These are phyloP conservation scores for Charanyca ferruginea DNA, from an alignment of 2,888 invertebrate genomes.

Conservation along the genomic window DNA sequence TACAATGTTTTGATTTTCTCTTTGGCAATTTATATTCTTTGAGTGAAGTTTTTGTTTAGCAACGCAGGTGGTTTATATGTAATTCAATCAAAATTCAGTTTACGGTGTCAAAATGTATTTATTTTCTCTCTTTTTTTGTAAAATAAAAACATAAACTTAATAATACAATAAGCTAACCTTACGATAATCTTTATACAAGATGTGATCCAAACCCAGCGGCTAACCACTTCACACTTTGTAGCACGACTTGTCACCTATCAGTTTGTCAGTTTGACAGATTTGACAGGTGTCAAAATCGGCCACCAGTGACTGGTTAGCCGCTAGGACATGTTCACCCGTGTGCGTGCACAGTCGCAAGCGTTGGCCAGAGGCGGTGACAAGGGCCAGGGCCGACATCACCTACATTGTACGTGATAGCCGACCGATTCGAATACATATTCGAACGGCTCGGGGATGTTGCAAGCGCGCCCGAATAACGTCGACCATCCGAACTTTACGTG, in stretches of 20 bases:
- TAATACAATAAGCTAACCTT: constrained; percentile 86
- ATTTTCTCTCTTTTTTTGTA: constrained; percentile 83
- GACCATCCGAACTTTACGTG: constrained; percentile 71
- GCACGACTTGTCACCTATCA: constrained; percentile 62
- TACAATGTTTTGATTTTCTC: neutral
- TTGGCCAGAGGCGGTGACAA: constrained; percentile 78
- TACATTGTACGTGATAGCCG: constrained; percentile 89
- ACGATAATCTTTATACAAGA: constrained; percentile 89
- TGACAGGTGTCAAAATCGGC: constrained; percentile 61
- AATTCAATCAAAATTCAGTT: constrained; percentile 40
- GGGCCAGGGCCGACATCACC: constrained; percentile 82
- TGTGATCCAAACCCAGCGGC: constrained; percentile 85
- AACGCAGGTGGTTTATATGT: neutral
- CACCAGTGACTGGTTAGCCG: constrained; percentile 83
- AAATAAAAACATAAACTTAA: constrained; percentile 87
- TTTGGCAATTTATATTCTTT: neutral
- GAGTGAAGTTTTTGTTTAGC: neutral
- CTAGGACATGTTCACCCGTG: constrained; percentile 81
- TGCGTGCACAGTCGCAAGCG: constrained; percentile 90
- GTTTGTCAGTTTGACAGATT: constrained; percentile 54
- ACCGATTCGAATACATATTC: constrained; percentile 83
- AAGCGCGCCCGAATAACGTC: constrained; percentile 80
- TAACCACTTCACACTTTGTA: constrained; percentile 82
- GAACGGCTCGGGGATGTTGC: constrained; percentile 74
- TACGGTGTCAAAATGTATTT: constrained; percentile 92